These are phyloP conservation scores for Bombus balteatus DNA, from an alignment of 1,140 invertebrate genomes.

Conservation along the genomic window DNA sequence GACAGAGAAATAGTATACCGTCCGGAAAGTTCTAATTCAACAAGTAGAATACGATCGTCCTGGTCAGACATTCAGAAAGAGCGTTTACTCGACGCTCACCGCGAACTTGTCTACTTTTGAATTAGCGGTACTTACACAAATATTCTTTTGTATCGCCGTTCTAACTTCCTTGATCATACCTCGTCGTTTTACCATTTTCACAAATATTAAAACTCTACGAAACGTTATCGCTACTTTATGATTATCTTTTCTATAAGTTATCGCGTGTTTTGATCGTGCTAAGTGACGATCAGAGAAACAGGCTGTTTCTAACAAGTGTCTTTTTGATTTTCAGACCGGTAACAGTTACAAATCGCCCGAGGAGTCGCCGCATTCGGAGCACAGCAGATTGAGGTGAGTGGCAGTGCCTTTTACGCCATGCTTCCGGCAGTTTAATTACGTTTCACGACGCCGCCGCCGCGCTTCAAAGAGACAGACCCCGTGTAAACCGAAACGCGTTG, in stretches of 20 bases:
- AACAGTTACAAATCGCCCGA: slow-evolving; percentile 78
- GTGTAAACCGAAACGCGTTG: slow-evolving; percentile 5
- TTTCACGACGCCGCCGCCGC: background rate
- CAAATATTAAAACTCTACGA: background rate
- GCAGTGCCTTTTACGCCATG: slow-evolving; percentile 23
- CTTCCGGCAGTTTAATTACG: slow-evolving; percentile 28
- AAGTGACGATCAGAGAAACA: background rate
- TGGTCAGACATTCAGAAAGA: background rate
- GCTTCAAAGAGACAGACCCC: background rate
- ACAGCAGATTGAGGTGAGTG: slow-evolving; percentile 79
- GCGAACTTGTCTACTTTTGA: background rate
- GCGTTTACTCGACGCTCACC: background rate
- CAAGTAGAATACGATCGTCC: background rate
- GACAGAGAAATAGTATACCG: background rate
- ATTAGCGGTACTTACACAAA: background rate
- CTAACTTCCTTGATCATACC: background rate
- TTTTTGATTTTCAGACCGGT: slow-evolving; percentile 76
- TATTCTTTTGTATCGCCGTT: background rate
- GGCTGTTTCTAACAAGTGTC: slow-evolving; percentile 34
- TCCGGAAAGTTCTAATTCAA: background rate
- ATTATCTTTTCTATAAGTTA: background rate
- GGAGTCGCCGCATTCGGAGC: slow-evolving; percentile 75
- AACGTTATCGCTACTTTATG: background rate
- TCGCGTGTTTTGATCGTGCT: background rate
- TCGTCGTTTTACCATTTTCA: background rate